These are phyloP conservation scores for Natrix natrix DNA, from an alignment of 2,797 vertebrate species.

Conservation along the genomic window DNA sequence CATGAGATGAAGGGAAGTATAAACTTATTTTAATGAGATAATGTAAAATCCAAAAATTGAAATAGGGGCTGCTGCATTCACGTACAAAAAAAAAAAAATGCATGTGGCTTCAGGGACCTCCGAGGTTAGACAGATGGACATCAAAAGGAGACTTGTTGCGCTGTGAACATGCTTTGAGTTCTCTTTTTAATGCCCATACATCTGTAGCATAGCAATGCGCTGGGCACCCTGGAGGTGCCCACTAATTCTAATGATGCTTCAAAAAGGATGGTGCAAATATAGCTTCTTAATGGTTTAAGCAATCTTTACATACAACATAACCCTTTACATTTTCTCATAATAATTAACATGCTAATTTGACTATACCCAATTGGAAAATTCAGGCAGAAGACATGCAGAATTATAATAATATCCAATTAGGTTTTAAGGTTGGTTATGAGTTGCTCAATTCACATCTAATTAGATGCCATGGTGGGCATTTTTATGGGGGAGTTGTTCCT, in stretches of 20 bases:
- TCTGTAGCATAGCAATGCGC: neutral
- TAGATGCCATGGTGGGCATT: neutral
- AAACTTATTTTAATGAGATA: neutral
- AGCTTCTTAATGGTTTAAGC: neutral
- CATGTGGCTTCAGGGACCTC: neutral
- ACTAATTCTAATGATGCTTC: neutral
- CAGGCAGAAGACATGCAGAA: slow-evolving; percentile 16
- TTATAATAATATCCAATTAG: neutral
- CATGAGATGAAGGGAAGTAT: neutral
- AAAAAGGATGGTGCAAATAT: neutral
- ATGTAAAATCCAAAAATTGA: neutral
- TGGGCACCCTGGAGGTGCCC: neutral
- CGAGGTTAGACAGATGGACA: neutral
- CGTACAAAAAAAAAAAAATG: neutral
- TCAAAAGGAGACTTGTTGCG: neutral
- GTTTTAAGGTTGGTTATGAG: neutral
- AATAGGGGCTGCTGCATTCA: neutral
- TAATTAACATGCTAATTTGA: neutral
- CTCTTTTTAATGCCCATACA: neutral
- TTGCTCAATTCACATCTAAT: neutral
- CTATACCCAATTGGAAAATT: slow-evolving; percentile 8
- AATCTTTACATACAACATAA: slow-evolving; percentile 5
- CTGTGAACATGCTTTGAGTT: neutral
- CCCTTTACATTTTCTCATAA: slow-evolving; percentile 2
- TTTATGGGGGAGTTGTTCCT: neutral